Evolutionary conservation across 2,797 vertebrate species (phyloP), one percentile per base, ranked within the genome.

Genomic region (Hirundo rustica): DNA sequence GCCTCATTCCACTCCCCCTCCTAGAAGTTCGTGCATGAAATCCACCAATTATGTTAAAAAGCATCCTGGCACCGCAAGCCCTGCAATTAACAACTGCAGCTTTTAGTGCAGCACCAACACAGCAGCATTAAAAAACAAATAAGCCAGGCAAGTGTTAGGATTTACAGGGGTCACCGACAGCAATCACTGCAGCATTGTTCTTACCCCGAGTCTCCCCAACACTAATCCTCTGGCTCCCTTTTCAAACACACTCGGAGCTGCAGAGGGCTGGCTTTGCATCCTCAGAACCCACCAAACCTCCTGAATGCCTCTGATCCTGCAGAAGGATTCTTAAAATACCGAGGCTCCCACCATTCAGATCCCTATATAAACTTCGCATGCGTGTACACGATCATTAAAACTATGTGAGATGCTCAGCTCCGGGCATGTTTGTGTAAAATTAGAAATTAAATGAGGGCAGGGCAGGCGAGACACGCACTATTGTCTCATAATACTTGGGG

Each of bases 11-110:
- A 48, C 94, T 95, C 91, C 92, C 93, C 95, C 96, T 96, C 95
- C 48, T 30, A 79, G 86, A 96, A 97, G 89, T 89, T 94, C 92
- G 85, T 85, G 66, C 80, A 78, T 93, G 74, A 97, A 97, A 97
- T 91, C 93, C 73, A 79, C 73, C 96, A 85, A 96, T 97, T 94
- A 95, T 92, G 86, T 92, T 96, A 93, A 92, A 91, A 97, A 91
- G 89, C 92, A 96, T 89, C 88, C 38, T 96, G 95, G 88, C 95
- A 94, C 89, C 89, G 45, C 76, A 84, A 96, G 78, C 89, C 89
- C 93, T 92, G 83, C 74, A 94, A 95, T 96, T 91, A 96, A 78
- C 88, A 96, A 95, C 89, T 92, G 72, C 54, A 95, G 96, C 96
- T 96, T 95, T 96, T 94, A 94, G 89, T 44, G 83, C 96, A 96